Evolutionary conservation across 1,140 invertebrate genomes (phyloP).

Genomic region (Ceratina japonica): DNA sequence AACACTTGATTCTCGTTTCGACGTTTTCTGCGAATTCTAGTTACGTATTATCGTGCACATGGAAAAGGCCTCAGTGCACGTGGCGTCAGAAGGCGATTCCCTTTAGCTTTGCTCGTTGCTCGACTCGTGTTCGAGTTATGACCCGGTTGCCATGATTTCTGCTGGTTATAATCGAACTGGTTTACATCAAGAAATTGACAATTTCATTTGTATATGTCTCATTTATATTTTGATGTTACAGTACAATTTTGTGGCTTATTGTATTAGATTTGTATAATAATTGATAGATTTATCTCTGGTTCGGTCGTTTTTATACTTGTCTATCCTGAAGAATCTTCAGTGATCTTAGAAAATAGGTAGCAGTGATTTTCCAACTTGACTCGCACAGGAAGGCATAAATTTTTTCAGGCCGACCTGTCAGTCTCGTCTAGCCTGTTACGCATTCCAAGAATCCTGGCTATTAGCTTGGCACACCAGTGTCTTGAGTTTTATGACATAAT

Average conservation of each 20-base stretch:
- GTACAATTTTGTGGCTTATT: too few species aligned
- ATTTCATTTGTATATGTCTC: too few species aligned
- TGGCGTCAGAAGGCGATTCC: neutral
- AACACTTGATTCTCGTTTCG: slow-evolving; percentile 4
- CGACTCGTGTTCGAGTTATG: slow-evolving; percentile 39
- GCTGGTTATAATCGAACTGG: slow-evolving; percentile 34
- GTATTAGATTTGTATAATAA: too few species aligned
- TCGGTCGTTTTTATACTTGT: too few species aligned
- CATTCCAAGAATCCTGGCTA: slow-evolving; percentile 32
- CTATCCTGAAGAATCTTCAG: too few species aligned
- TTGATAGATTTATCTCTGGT: too few species aligned
- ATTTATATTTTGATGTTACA: too few species aligned
- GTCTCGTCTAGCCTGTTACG: neutral
- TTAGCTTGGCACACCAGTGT: slow-evolving; percentile 22
- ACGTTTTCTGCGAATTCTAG: slow-evolving; percentile 11
- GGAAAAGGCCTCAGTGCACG: slow-evolving; percentile 25
- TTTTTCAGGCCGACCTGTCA: neutral
- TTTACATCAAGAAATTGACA: neutral
- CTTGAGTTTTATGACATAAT: slow-evolving; percentile 38
- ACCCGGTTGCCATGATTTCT: slow-evolving; percentile 56
- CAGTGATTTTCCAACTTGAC: neutral
- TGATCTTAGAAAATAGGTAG: neutral
- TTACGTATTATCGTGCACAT: slow-evolving; percentile 9
- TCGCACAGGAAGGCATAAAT: slow-evolving; percentile 24
- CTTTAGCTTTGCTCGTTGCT: slow-evolving; percentile 25